These are phyloP conservation scores for Stomatorhinus walkeri DNA, from an alignment of 2,797 vertebrate species.

Conservation along the genomic window DNA sequence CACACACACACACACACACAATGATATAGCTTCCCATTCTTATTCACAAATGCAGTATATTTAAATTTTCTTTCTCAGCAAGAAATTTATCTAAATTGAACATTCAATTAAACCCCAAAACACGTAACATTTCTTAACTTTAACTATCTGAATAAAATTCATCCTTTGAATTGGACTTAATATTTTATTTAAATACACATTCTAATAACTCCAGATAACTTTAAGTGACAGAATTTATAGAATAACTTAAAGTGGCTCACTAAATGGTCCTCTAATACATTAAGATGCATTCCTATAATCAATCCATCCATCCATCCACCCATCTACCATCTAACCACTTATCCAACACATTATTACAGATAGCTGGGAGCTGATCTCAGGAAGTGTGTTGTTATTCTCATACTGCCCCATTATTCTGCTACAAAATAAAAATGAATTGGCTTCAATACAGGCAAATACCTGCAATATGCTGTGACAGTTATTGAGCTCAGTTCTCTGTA, in stretches of 20 bases:
- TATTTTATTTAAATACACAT: not conserved
- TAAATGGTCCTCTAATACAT: not conserved
- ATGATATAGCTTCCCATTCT: not conserved
- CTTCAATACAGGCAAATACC: not conserved
- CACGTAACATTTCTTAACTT: not conserved
- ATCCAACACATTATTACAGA: not conserved
- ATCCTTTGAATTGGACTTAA: not conserved
- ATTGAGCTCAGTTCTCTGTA: slow-evolving; percentile 24
- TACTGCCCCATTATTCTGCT: not conserved
- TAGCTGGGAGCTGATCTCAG: not conserved
- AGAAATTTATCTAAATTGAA: not conserved
- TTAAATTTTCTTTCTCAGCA: not conserved
- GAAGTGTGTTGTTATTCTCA: not conserved
- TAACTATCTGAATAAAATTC: not conserved
- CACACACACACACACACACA: not conserved
- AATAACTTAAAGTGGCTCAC: not conserved
- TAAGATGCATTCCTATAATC: not conserved
- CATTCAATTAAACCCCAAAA: not conserved
- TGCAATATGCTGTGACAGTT: not conserved
- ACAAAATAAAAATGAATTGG: not conserved
- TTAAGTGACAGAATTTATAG: not conserved
- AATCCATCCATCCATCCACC: not conserved
- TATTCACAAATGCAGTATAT: not conserved
- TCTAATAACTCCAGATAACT: not conserved
- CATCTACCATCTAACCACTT: not conserved